A percentile compares a stretch with the other conserved stretches of the same genome.
These are phyloP conservation scores for Petrocephalus zakoni DNA, from an alignment of 2,113 vertebrate genomes.

Conservation along the genomic window DNA sequence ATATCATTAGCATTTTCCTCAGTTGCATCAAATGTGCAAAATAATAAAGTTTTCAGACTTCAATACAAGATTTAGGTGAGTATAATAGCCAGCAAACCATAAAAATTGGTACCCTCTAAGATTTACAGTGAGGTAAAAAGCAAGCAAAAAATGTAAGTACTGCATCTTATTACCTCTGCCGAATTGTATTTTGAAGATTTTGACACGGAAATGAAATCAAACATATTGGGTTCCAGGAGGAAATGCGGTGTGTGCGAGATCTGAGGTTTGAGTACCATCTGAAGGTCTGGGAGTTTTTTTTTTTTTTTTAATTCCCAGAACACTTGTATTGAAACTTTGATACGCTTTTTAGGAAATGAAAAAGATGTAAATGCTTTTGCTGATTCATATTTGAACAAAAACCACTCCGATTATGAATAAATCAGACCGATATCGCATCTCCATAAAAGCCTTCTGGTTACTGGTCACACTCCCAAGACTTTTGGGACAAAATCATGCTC, in stretches of 20 bases:
- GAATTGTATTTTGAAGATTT: constrained; percentile 56
- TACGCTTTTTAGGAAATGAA: constrained; percentile 21
- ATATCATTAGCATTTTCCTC: constrained; percentile 52
- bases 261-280: constrained; percentile 1
- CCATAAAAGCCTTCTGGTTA: constrained; percentile 5
- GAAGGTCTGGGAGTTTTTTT: background rate
- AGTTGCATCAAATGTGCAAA: constrained; percentile 33
- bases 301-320: constrained; percentile 7
- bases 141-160: constrained; percentile 60
- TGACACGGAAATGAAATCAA: constrained; percentile 30
- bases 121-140: constrained; percentile 66
- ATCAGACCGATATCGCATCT: constrained; percentile 4
- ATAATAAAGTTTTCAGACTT: constrained; percentile 45
- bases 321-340: constrained; percentile 14
- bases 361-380: constrained; percentile 6
- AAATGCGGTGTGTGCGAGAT: constrained; percentile 9
- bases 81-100: constrained; percentile 59
- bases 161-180: constrained; percentile 53
- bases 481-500: background rate
- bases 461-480: background rate
- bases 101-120: constrained; percentile 76
- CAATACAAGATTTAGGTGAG: constrained; percentile 67
- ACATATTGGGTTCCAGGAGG: constrained; percentile 19
- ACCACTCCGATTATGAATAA: constrained; percentile 15
- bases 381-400: constrained; percentile 19